A percentile compares a stretch with the other conserved stretches of the same genome.
Evolutionary conservation across 2,888 invertebrate genomes (phyloP).

Genomic region (Norana najaformis): DNA sequence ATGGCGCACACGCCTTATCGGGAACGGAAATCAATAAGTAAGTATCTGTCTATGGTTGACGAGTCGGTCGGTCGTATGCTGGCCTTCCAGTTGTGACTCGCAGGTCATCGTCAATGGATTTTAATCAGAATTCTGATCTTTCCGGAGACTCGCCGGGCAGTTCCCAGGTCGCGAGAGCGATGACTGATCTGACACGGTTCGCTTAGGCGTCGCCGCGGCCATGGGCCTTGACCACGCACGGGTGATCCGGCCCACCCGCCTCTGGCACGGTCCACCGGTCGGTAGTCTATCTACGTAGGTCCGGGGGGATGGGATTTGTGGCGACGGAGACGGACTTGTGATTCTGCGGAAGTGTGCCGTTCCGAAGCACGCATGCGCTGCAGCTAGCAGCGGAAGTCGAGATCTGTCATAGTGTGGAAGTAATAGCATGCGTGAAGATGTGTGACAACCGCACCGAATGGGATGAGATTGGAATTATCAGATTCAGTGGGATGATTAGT

Average conservation of each 20-base stretch:
- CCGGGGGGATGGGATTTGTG: background rate
- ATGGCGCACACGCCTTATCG: background rate
- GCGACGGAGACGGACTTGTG: background rate
- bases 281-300: background rate
- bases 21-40: conserved; percentile 13
- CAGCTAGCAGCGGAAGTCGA: background rate
- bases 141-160: background rate
- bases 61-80: background rate
- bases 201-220: background rate
- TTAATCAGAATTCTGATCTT: background rate
- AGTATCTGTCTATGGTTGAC: background rate
- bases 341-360: background rate
- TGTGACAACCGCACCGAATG: background rate
- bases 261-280: background rate
- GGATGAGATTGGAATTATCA: background rate
- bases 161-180: background rate
- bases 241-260: background rate
- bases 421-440: background rate
- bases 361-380: background rate
- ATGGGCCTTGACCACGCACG: background rate
- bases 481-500: too few relatives aligned
- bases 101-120: background rate
- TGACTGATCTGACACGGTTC: background rate
- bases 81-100: background rate
- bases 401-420: background rate